A percentile compares a stretch with the other conserved stretches of the same genome.
Evolutionary conservation across 2,888 invertebrate species (phyloP).

Genomic region (Labia minor): DNA sequence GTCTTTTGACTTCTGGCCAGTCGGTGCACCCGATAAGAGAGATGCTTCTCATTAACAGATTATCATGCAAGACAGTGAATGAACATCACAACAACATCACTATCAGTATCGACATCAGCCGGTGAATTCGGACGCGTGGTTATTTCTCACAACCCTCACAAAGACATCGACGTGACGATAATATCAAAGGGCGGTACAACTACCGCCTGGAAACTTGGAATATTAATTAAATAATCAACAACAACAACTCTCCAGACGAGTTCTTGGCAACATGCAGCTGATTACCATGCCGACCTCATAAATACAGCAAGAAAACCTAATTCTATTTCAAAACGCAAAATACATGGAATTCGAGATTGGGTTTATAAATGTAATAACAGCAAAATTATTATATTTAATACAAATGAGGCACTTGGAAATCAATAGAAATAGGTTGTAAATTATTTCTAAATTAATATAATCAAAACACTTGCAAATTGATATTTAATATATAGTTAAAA

Average conservation of each 20-base stretch:
- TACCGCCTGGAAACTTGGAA: background rate
- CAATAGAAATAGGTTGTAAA: too few species aligned
- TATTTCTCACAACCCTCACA: background rate
- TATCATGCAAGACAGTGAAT: constrained; percentile 7
- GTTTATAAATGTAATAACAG: background rate
- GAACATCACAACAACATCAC: background rate
- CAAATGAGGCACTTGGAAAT: too few species aligned
- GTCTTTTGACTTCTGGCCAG: too few species aligned
- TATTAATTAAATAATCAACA: constrained; percentile 13
- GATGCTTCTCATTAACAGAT: background rate
- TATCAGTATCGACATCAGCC: background rate
- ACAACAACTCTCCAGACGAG: background rate
- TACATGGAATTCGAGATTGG: background rate
- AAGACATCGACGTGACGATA: constrained; percentile 7
- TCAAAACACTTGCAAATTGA: too few species aligned
- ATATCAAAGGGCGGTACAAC: background rate
- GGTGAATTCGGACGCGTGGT: background rate
- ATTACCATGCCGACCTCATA: background rate
- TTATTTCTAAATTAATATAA: too few species aligned
- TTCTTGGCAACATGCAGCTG: background rate
- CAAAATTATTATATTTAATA: too few species aligned
- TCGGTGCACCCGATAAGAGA: too few species aligned
- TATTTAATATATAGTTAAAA: too few species aligned
- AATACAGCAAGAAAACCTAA: background rate
- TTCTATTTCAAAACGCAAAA: background rate